These are phyloP conservation scores for Tupaia chinensis DNA, from an alignment of 2,113 vertebrate genomes.

Conservation along the genomic window DNA sequence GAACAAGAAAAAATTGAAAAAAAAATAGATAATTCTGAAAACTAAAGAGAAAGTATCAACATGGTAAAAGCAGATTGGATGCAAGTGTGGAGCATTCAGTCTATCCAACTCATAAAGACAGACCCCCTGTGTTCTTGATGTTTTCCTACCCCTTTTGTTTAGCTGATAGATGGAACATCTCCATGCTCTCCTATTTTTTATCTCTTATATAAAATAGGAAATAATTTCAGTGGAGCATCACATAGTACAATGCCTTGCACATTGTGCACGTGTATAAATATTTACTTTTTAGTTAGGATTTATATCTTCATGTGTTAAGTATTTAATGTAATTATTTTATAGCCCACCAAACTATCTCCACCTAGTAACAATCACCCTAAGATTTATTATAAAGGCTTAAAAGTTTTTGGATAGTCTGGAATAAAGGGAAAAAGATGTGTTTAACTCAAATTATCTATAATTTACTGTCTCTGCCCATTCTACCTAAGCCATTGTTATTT, in stretches of 20 bases:
- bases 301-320: neutral
- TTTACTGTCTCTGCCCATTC: neutral
- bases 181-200: neutral
- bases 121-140: neutral
- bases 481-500: neutral
- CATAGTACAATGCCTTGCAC: neutral
- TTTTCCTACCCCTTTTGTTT: neutral
- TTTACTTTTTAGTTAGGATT: neutral
- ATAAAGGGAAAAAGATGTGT: neutral
- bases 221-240: neutral
- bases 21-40: neutral
- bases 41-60: neutral
- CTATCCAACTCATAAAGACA: neutral
- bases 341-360: neutral
- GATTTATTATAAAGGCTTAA: neutral
- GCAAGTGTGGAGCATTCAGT: neutral
- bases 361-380: neutral
- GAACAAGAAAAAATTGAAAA: neutral
- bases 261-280: neutral
- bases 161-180: neutral
- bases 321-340: neutral
- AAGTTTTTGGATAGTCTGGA: neutral
- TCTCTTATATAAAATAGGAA: neutral
- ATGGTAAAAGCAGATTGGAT: neutral
- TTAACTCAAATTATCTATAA: neutral